Conservation (phyloP, 1,140 invertebrate species). For the Trypoxylus dichotomus region DNA sequence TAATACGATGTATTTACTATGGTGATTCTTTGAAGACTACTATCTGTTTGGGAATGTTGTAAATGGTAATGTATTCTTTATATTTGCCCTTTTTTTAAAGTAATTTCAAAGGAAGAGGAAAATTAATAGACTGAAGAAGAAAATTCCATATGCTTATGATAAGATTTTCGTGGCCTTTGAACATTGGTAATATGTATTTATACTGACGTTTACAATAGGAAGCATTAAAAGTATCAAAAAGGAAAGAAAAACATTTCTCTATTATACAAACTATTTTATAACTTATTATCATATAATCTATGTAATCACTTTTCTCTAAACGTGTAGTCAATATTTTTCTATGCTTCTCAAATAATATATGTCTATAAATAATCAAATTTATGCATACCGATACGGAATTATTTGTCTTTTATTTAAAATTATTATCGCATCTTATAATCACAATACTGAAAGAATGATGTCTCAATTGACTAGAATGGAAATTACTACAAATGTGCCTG, state of each 20-base stretch:
- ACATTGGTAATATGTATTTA: conserved; percentile 11
- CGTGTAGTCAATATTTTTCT: conserved; percentile 11
- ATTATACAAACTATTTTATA: background rate
- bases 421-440: too few species aligned
- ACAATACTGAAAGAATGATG: too few species aligned
- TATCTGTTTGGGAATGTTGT: too few species aligned
- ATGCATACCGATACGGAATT: too few species aligned
- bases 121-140: conserved; percentile 18
- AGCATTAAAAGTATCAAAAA: background rate
- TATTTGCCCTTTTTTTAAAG: background rate
- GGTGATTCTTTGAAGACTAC: too few species aligned
- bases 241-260: conserved; percentile 23
- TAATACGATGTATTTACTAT: too few species aligned
- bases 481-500: too few species aligned
- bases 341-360: conserved; percentile 12
- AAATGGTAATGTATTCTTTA: too few species aligned
- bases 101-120: background rate
- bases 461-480: too few species aligned
- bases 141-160: conserved; percentile 16
- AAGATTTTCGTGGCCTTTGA: conserved; percentile 12
- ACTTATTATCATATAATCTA: background rate
- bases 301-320: background rate
- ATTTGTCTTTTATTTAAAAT: too few species aligned
- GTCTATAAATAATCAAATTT: background rate
- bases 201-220: background rate